phyloP scores from a whole-genome alignment of 2,113 vertebrate species.

The Carassius gibelio region DNA sequence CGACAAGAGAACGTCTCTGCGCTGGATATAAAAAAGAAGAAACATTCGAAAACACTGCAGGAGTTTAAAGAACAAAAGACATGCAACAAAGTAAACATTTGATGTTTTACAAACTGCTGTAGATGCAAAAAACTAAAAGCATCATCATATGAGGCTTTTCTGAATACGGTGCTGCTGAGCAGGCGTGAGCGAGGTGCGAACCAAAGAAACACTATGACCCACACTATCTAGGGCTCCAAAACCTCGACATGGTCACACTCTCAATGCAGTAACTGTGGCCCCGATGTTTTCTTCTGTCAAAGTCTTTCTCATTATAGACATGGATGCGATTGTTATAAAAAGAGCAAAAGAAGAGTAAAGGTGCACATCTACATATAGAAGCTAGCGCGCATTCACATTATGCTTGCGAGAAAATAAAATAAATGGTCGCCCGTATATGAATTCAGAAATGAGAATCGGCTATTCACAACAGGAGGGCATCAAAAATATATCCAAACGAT shows the following conservation, averaged over 20 bases:
- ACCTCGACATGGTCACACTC: not conserved
- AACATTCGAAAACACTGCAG: slow-evolving; percentile 81
- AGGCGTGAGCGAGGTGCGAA: not conserved
- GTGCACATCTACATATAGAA: slow-evolving; percentile 91
- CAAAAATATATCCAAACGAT: slow-evolving; percentile 72
- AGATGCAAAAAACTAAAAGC: slow-evolving; percentile 76
- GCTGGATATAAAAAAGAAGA: slow-evolving; percentile 77
- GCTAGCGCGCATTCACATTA: slow-evolving; percentile 83
- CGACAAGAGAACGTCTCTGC: slow-evolving; percentile 80
- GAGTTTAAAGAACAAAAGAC: slow-evolving; percentile 80
- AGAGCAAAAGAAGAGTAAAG: slow-evolving; percentile 74
- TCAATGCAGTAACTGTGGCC: not conserved
- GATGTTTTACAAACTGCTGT: slow-evolving; percentile 80
- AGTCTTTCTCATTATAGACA: slow-evolving; percentile 41
- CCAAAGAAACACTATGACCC: not conserved
- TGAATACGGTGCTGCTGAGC: slow-evolving; percentile 62
- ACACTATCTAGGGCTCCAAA: not conserved
- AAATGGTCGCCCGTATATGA: slow-evolving; percentile 53
- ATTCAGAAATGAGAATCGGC: slow-evolving; percentile 49
- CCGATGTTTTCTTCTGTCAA: not conserved
- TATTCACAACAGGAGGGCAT: slow-evolving; percentile 72
- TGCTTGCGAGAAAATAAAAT: slow-evolving; percentile 73
- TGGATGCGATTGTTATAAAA: slow-evolving; percentile 55
- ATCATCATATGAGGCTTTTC: slow-evolving; percentile 78
- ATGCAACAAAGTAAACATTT: slow-evolving; percentile 83